Base-by-base conservation (phyloP, 1,140 invertebrate species). In the Streblospio benedicti region DNA sequence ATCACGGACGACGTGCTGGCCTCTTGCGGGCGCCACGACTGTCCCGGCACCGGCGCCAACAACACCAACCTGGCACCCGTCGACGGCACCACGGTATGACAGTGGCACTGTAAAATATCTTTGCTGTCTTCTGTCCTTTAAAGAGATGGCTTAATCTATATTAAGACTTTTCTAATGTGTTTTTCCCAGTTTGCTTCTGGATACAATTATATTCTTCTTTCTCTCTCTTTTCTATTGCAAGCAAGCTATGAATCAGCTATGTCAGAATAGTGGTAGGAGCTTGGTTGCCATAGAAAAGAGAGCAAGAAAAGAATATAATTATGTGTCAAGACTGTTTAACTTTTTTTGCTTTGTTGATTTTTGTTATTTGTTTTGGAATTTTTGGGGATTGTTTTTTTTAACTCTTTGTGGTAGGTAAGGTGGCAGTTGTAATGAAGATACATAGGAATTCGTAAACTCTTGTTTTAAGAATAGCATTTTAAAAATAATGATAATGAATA, bases 1-100 rank as follows among this genome's bases (percentile, higher is more conserved):
- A 1, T 20, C 52, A n/a, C 35, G 47, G 57, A 35, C 18, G 35
- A 27, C 32, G 31, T 60, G 35, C 45, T 32, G 30, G 47, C 16
- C 50, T 49, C 20, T 38, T 62, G 51, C 43, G 64, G 59, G 33
- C 54, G 45, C 47, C n/a, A 63, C 30, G 57, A 51, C 35, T 63
- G 62, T 45, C 62, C 57, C 1, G n/a, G 47, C 52, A 63, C 57
- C 45, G 30, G 14, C 44, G 45, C 50, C 27, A 43, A 61, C 33
- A 65, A 61, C 59, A 44, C 59, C 1, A 61, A 61, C 53, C 53
- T 61, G 1, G 31, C 31, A 35, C 54, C 35, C 49, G 32, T 47
- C 23, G 38, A 41, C 6, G n/a, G n/a, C 0, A 9, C 14, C 38
- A 41, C 35, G 14, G 55, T 59, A 49, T 30, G 27, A n/a, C 25